Conservation (phyloP, 2,888 invertebrate species). For the Patella depressa region DNA sequence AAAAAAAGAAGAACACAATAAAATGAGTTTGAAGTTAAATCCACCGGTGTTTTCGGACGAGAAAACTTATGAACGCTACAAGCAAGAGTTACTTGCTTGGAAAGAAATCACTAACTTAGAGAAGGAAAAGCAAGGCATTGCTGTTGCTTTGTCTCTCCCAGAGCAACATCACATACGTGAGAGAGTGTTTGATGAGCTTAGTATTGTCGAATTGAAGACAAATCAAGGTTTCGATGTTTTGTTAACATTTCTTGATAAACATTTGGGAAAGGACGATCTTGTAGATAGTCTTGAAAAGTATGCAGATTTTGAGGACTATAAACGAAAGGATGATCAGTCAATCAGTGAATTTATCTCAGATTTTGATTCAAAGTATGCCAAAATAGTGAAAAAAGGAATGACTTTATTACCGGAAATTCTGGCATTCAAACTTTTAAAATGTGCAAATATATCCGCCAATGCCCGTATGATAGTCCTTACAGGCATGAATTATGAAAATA, state of each 20-base stretch:
- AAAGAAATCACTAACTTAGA: no score
- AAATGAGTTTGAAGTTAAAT: no score
- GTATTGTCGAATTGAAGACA: background rate
- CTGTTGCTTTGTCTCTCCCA: no score
- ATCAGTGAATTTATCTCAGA: conserved; percentile 3
- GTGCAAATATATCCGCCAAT: background rate
- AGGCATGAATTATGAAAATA: background rate
- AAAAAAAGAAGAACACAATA: no score
- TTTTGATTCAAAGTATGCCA: conserved; percentile 8
- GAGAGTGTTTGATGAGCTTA: background rate
- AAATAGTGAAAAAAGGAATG: background rate
- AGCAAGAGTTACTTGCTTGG: no score
- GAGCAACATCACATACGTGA: background rate
- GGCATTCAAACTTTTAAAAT: background rate
- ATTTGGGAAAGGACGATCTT: background rate
- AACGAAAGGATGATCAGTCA: background rate
- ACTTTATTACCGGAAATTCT: background rate
- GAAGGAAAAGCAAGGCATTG: no score
- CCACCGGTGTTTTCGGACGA: background rate
- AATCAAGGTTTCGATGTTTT: background rate
- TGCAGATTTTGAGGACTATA: background rate
- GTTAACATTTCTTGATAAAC: background rate
- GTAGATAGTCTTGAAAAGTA: conserved; percentile 5
- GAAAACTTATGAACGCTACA: background rate
- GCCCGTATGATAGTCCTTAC: conserved; percentile 1